Base-by-base conservation (phyloP, 2,797 vertebrate species). In the Salmo trutta region DNA sequence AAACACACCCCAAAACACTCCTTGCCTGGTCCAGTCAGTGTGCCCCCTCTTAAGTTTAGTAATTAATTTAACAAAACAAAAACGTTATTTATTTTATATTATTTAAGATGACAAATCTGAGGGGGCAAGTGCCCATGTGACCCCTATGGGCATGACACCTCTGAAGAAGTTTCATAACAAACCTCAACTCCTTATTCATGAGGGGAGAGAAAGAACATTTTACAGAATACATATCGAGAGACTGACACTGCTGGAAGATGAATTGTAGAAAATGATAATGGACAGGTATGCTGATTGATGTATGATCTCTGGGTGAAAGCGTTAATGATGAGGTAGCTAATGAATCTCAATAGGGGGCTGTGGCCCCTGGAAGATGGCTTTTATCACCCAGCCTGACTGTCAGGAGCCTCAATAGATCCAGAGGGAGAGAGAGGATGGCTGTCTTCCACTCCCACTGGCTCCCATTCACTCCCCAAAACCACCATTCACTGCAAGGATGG, bases 321-420 rank as follows among this genome's bases (percentile, higher is more conserved):
- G 53, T 71, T 56, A 77, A 41, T 81, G 65, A 71, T 67, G 65
- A 75, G 54, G 31, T 74, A 70, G 29, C 54, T 68, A 66, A 73
- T 80, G 59, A 59, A 71, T 71, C 56, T 24, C 41, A 16, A 74
- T 62, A 74, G 73, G 75, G 67, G 76, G 62, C 70, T 65, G 73
- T 15, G 10, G 51, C 66, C 76, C 79, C 64, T 27, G n/a, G 27
- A 21, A 73, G 27, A 74, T 84, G 78, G 15, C 75, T 78, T 82
- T 75, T 71, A 77, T 88, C 81, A 77, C 19, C 14, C 15, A 56
- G 54, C 72, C 15, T 52, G 81, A 68, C 56, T 74, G 59, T 85
- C 84, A 72, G n/a, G 66, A 54, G 73, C 73, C 65, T 86, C 77
- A 83, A 76, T 77, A 77, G 78, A 83, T 65, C 66, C 70, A 70